phyloP scores from a whole-genome alignment of 37 sponge, comb jelly and placozoan genomes.

The Hormiphora californensis region DNA sequence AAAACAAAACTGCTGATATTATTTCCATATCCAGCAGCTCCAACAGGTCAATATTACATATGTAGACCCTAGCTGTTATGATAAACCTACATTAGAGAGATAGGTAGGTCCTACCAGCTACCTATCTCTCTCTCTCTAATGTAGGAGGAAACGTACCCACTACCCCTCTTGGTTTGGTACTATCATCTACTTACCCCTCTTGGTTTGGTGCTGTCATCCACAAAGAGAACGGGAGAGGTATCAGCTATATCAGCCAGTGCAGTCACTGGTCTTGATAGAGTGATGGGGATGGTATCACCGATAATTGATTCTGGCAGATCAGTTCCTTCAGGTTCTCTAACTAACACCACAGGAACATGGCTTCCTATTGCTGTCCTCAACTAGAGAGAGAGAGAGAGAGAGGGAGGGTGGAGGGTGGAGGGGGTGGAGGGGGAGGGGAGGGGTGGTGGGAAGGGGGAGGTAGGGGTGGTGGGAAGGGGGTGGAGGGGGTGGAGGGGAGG shows the following conservation, averaged over 20 bases:
- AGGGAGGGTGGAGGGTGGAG: too few relatives aligned
- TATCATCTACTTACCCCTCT: slow-evolving; percentile 8
- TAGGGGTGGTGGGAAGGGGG: too few relatives aligned
- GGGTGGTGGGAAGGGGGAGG: too few relatives aligned
- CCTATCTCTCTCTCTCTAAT: not conserved
- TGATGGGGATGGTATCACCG: not conserved
- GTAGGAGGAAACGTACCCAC: too few relatives aligned
- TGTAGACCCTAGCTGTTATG: too few relatives aligned
- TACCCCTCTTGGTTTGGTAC: slow-evolving; percentile 2
- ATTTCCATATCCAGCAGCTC: too few relatives aligned
- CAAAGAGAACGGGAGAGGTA: not conserved
- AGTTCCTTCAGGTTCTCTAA: slow-evolving; percentile 25
- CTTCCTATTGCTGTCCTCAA: slow-evolving; percentile 9
- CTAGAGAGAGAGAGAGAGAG: too few relatives aligned
- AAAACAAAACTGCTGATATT: too few relatives aligned
- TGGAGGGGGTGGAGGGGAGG: too few relatives aligned
- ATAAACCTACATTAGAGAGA: not conserved
- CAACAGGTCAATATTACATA: too few relatives aligned
- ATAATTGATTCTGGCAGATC: not conserved
- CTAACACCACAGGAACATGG: slow-evolving; percentile 1
- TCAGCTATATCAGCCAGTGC: not conserved
- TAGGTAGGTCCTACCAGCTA: not conserved
- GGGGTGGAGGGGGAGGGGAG: too few relatives aligned
- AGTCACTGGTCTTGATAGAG: not conserved
- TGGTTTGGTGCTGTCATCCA: slow-evolving; percentile 7